Conservation (phyloP, 1,140 invertebrate genomes). For the Oscheius sp. region DNA sequence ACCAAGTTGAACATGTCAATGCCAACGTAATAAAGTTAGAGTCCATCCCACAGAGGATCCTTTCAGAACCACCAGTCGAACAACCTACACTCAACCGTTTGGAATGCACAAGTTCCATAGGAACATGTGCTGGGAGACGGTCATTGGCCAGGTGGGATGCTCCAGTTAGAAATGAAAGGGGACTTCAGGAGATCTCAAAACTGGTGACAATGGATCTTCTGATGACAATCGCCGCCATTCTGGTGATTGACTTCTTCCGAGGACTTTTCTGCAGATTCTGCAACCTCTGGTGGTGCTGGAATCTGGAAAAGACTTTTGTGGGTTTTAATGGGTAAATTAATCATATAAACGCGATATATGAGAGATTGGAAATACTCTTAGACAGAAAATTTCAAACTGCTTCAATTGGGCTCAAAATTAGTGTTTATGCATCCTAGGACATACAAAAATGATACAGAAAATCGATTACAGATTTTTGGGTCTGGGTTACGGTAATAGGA, state of each 20-base stretch:
- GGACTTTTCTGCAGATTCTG: conserved; percentile 81
- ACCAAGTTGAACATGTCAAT: background rate
- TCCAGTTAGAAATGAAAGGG: conserved; percentile 30
- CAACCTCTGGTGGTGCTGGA: conserved; percentile 93
- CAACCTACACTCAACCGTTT: background rate
- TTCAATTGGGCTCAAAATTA: too few relatives aligned
- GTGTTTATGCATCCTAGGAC: too few relatives aligned
- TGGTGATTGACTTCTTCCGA: conserved; percentile 83
- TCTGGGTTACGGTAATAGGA: too few relatives aligned
- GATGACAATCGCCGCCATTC: conserved; percentile 73
- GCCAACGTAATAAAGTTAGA: background rate
- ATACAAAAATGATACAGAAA: too few relatives aligned
- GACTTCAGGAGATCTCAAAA: conserved; percentile 83
- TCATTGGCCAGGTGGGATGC: conserved; percentile 93
- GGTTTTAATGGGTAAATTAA: too few relatives aligned
- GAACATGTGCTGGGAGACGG: conserved; percentile 88
- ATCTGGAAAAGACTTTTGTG: conserved; percentile 85
- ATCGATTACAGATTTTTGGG: too few relatives aligned
- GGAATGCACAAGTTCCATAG: conserved; percentile 1
- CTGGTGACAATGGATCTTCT: conserved; percentile 88
- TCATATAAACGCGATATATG: too few relatives aligned
- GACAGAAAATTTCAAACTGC: background rate
- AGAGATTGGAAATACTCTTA: too few relatives aligned
- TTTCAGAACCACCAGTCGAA: conserved; percentile 10
- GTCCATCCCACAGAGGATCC: background rate